Evolutionary conservation across 2,797 vertebrate species (phyloP), one percentile per base, ranked within the genome.

Genomic region (Erithacus rubecula): DNA sequence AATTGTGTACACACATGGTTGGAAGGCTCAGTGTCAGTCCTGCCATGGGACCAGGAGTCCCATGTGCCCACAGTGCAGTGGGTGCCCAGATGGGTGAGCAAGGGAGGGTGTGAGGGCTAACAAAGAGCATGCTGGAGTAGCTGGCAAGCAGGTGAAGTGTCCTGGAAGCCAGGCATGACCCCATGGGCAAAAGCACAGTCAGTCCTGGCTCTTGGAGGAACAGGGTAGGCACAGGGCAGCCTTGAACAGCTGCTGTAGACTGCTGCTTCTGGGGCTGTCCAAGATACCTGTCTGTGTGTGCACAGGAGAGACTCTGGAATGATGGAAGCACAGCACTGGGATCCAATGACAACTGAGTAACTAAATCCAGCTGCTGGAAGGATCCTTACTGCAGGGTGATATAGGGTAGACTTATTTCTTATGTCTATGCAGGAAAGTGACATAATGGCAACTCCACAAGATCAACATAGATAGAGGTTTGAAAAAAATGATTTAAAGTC

Each of bases 61-160:
- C 55, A n/a, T 0, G 0, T 11, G 43, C 39, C n/a, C 36, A 5
- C 9, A 59, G 23, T 10, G 30, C 29, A 58, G 30, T 7, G 4
- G 43, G 43, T 43, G 18, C 43, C 43, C 43, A 43, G 14, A 6
- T 5, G 19, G n/a, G 29, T 43, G 20, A 6, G 26, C 17, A 60
- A 80, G 17, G 1, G 6, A 27, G n/a, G 2, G 1, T 7, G 10
- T 3, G 6, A 75, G 18, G 3, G 3, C 52, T n/a, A 46, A 26
- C 1, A 26, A 80, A 47, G 19, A 30, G 32, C 37, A 39, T 1
- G 11, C 27, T 41, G n/a, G 26, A 72, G 16, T 17, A 58, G 18
- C 47, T 56, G 21, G 39, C 19, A 67, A 51, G 51, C 3, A 39
- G 34, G 12, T 36, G 24, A 91, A 39, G 32, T 3, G 10, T 12